Evolutionary conservation across 2,888 invertebrate species (phyloP).

Genomic region (Lepeophtheirus nordmannii): DNA sequence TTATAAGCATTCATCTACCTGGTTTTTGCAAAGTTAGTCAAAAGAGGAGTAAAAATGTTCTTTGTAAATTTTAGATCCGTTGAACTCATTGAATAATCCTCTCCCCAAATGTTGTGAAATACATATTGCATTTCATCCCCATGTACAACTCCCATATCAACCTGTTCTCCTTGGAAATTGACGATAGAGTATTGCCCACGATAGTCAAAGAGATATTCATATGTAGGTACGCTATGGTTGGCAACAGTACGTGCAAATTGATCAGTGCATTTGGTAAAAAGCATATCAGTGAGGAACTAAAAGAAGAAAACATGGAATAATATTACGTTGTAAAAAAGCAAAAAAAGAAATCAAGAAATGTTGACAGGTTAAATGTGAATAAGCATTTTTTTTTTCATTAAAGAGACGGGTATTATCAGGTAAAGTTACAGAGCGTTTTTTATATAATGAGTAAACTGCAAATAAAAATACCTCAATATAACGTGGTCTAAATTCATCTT

Average conservation of each 20-base stretch:
- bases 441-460: too few species aligned
- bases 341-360: too few species aligned
- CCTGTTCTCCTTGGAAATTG: conserved; percentile 30
- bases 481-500: conserved; percentile 31
- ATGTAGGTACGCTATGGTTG: conserved; percentile 30
- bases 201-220: conserved; percentile 30
- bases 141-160: conserved; percentile 30
- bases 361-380: too few species aligned
- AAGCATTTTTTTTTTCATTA: too few species aligned
- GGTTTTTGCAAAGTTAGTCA: conserved; percentile 30
- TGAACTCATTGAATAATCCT: conserved; percentile 28
- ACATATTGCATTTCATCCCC: conserved; percentile 31
- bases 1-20: too few species aligned
- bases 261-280: conserved; percentile 30
- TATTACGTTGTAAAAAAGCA: too few species aligned
- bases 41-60: conserved; percentile 29
- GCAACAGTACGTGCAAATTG: conserved; percentile 29
- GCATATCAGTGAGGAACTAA: conserved; percentile 30
- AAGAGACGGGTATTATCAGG: too few species aligned
- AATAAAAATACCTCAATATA: conserved; percentile 28
- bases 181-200: conserved; percentile 30
- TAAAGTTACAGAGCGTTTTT: too few species aligned
- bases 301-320: too few species aligned
- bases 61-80: conserved; percentile 30
- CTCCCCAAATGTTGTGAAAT: conserved; percentile 30